These are phyloP conservation scores for Lagodon rhomboides DNA, from an alignment of 2,797 vertebrate species.

Conservation along the genomic window DNA sequence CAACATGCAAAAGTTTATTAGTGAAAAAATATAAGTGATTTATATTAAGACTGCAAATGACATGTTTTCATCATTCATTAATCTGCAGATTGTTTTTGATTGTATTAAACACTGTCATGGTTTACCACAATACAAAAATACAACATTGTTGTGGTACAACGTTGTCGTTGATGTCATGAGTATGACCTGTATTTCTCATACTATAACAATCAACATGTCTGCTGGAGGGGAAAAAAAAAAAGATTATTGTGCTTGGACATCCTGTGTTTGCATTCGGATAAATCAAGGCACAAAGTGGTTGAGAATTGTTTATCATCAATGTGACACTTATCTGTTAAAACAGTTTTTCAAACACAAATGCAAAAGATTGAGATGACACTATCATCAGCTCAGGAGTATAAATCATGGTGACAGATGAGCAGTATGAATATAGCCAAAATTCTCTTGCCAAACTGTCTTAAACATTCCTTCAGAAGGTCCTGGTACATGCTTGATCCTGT, in stretches of 20 bases:
- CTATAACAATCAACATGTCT: background rate
- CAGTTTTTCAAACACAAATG: too few relatives aligned
- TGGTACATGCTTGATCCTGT: background rate
- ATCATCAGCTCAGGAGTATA: background rate
- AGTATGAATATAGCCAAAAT: background rate
- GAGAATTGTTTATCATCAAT: too few relatives aligned
- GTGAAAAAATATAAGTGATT: too few relatives aligned
- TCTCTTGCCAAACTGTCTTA: background rate
- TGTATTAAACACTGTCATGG: background rate
- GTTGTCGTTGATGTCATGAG: background rate
- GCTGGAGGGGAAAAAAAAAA: too few relatives aligned
- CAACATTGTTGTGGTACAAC: too few relatives aligned
- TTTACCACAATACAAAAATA: background rate
- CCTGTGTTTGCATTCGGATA: background rate
- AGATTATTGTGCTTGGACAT: background rate
- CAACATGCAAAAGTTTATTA: background rate
- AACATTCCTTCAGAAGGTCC: background rate
- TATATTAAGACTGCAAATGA: background rate
- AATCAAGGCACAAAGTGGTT: too few relatives aligned
- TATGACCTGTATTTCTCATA: background rate
- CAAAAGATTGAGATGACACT: too few relatives aligned
- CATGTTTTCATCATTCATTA: background rate
- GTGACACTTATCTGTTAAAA: too few relatives aligned
- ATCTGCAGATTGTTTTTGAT: background rate
- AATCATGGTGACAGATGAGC: background rate